Evolutionary conservation across 2,888 invertebrate species (phyloP).

Genomic region (Apotomis capreana): DNA sequence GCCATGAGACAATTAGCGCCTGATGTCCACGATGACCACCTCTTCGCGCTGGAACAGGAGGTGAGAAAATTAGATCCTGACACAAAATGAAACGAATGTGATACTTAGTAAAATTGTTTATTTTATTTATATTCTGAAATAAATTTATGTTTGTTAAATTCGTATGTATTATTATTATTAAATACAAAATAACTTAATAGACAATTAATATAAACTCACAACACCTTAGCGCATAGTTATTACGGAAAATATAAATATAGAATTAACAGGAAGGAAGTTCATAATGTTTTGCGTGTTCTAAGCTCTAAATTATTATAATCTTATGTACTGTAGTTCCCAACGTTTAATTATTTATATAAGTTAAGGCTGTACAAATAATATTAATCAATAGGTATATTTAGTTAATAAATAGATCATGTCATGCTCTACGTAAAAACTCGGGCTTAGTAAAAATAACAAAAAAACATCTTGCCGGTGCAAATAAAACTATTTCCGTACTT

Average conservation of each 20-base stretch:
- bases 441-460: conserved; percentile 14
- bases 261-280: conserved; percentile 32
- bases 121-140: conserved; percentile 12
- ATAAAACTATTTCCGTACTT: background rate
- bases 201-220: background rate
- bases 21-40: conserved; percentile 88
- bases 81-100: conserved; percentile 44
- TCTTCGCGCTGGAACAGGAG: conserved; percentile 87
- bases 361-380: conserved; percentile 5
- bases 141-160: conserved; percentile 24
- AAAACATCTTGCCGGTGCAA: background rate
- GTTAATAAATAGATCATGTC: background rate
- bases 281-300: conserved; percentile 10
- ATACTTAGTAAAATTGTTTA: conserved; percentile 30
- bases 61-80: conserved; percentile 63
- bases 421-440: background rate
- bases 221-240: background rate
- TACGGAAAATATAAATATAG: conserved; percentile 14
- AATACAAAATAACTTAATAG: conserved; percentile 16
- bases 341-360: conserved; percentile 1
- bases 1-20: conserved; percentile 90
- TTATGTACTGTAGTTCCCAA: conserved; percentile 16
- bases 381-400: background rate
- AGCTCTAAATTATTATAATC: conserved; percentile 8
- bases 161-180: conserved; percentile 5